Percentiles rank a stretch among this genome's conserved stretches.
Evolutionary conservation across 2,113 vertebrate genomes (phyloP).

Genomic region (Scomber colias): DNA sequence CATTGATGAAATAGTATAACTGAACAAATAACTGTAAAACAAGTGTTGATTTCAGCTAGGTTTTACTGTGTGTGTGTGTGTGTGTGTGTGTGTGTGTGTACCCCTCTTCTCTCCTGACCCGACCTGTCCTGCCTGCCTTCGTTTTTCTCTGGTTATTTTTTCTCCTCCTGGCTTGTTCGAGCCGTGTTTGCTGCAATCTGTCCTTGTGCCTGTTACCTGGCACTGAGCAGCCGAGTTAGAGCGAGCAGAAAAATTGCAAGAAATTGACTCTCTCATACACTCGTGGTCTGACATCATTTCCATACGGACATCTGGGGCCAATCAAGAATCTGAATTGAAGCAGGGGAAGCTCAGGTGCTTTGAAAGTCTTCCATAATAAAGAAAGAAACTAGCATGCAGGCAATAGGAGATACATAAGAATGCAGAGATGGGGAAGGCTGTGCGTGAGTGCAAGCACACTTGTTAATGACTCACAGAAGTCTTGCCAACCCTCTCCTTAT

Average conservation of each 20-base stretch:
- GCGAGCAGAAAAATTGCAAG: slow-evolving; percentile 47
- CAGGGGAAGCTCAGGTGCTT: slow-evolving; percentile 69
- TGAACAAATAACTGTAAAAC: not conserved
- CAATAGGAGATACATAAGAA: slow-evolving; percentile 31
- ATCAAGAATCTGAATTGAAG: slow-evolving; percentile 65
- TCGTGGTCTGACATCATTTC: slow-evolving; percentile 61
- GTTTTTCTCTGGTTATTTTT: slow-evolving; percentile 50
- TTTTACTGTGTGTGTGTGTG: not conserved
- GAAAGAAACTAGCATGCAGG: slow-evolving; percentile 33
- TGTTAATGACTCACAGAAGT: slow-evolving; percentile 46
- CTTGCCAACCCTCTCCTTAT: slow-evolving; percentile 37
- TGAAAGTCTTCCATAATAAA: slow-evolving; percentile 63
- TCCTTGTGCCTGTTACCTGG: slow-evolving; percentile 35
- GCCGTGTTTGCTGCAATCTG: slow-evolving; percentile 34
- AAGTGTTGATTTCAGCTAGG: slow-evolving; percentile 18
- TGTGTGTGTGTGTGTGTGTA: not conserved
- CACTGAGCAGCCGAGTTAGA: slow-evolving; percentile 51
- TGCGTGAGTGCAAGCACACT: slow-evolving; percentile 9
- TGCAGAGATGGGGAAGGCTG: slow-evolving; percentile 30
- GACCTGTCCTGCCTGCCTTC: slow-evolving; percentile 1
- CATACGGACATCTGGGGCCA: slow-evolving; percentile 66
- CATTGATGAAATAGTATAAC: not conserved
- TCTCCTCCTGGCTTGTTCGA: slow-evolving; percentile 2
- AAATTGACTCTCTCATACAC: slow-evolving; percentile 56
- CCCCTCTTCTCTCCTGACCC: not conserved